Evolutionary conservation across 2,113 vertebrate species (phyloP).

Genomic region (Geococcyx californianus): DNA sequence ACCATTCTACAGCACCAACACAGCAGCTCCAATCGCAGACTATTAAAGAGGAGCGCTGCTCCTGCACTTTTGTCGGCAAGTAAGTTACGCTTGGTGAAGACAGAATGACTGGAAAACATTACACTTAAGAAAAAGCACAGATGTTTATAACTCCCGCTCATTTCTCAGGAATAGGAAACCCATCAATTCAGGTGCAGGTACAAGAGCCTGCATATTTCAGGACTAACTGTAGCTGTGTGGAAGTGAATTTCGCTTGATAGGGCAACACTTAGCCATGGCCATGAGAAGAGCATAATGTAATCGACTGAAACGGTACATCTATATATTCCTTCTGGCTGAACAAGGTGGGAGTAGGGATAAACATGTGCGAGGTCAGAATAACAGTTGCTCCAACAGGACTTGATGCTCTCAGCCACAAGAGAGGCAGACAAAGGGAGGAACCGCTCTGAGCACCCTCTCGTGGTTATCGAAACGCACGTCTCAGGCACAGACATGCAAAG

Average conservation of each 20-base stretch:
- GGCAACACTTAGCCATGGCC: not conserved
- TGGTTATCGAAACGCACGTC: not conserved
- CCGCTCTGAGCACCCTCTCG: conserved; percentile 42
- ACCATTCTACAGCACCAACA: conserved; percentile 74
- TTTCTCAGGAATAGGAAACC: conserved; percentile 49
- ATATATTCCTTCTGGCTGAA: conserved; percentile 44
- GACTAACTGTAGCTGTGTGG: not conserved
- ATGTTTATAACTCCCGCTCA: conserved; percentile 56
- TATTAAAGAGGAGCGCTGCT: conserved; percentile 75
- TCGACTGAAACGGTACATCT: not conserved
- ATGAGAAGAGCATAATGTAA: conserved; percentile 18
- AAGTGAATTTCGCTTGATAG: conserved; percentile 3
- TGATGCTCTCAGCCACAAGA: not conserved
- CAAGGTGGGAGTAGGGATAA: conserved; percentile 57
- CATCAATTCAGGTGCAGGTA: conserved; percentile 41
- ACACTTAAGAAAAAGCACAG: conserved; percentile 55
- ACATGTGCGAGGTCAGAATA: not conserved
- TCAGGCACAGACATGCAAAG: not conserved
- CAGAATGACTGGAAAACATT: conserved; percentile 66
- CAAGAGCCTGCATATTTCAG: not conserved
- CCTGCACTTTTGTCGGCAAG: conserved; percentile 74
- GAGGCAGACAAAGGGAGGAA: conserved; percentile 45
- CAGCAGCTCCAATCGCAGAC: conserved; percentile 69
- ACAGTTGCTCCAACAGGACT: conserved; percentile 41
- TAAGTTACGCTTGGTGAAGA: conserved; percentile 75